Evolutionary conservation across 2,888 invertebrate species (phyloP).

Genomic region (Drosophila vallismaia): DNA sequence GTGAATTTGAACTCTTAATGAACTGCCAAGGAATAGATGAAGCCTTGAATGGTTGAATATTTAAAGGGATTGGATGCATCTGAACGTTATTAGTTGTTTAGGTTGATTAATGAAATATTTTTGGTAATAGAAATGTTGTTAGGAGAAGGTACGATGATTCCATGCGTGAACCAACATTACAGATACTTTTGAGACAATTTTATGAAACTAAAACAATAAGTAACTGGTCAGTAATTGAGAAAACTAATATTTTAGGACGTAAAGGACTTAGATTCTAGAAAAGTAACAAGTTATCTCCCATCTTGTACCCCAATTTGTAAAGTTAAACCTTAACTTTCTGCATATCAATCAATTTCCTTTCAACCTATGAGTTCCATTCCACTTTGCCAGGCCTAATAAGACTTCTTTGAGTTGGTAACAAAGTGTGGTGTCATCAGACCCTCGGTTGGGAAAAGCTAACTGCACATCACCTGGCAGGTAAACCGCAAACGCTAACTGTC

Average conservation of each 20-base stretch:
- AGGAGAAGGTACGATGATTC: too few species aligned
- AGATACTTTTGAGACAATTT: too few species aligned
- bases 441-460: slow-evolving; percentile 45
- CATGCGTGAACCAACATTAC: too few species aligned
- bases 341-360: background rate
- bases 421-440: slow-evolving; percentile 36
- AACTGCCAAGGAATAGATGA: background rate
- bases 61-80: background rate
- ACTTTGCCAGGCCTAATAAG: slow-evolving; percentile 1
- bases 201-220: too few species aligned
- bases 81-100: background rate
- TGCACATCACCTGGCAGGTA: slow-evolving; percentile 71
- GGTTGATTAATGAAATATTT: background rate
- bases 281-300: too few species aligned
- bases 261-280: too few species aligned
- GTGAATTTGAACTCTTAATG: slow-evolving; percentile 23
- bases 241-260: too few species aligned
- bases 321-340: background rate
- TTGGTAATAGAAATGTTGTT: background rate
- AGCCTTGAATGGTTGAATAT: background rate
- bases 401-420: background rate
- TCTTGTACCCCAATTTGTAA: background rate
- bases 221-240: too few species aligned
- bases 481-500: slow-evolving; percentile 54
- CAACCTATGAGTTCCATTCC: background rate